Evolutionary conservation across 2,888 invertebrate species (phyloP), one percentile per base, ranked within the genome.

Genomic region (Cylloceria caligata): DNA sequence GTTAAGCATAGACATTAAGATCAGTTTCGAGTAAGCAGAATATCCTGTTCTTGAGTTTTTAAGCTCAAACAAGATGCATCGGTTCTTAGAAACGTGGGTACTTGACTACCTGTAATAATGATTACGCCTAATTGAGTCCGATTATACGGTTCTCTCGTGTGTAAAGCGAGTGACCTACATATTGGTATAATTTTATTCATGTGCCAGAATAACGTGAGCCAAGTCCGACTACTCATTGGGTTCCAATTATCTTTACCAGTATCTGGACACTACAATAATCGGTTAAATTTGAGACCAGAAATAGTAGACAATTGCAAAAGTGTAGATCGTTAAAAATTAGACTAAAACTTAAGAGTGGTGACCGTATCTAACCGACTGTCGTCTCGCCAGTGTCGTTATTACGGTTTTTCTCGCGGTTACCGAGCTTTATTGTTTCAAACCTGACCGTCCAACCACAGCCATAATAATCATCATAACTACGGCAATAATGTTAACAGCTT

Each of bases 371-470:
- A 55, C 30, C 36, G 45, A 16, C 13, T 72, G 60, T 67, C 65
- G 57, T 67, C 52, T 76, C 9, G 42, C 42, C 36, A 47, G 68
- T 83, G 67, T 88, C 84, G 85, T 88, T 84, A 87, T 88, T 88
- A 86, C 87, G 85, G 86, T 86, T 88, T 83, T 86, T 83, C 83
- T 79, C 77, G 67, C 72, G 81, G 77, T 85, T 85, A 85, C 86
- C 88, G 87, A 86, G 88, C 85, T 87, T 88, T 88, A 86, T 87
- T 87, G 86, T 87, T 87, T 87, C 86, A 87, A 75, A 81, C 67
- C 39, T 73, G 67, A 49, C 67, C 80, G 80, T 74, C 85, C 81
- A 80, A 85, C 79, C 83, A 67, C 30, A 76, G 80, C 85, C 72
- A 77, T 77, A 80, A 85, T 83, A 73, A 86, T 86, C 72, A 81